phyloP scores from a whole-genome alignment of 2,888 invertebrate species.

The Eupsilia transversa region DNA sequence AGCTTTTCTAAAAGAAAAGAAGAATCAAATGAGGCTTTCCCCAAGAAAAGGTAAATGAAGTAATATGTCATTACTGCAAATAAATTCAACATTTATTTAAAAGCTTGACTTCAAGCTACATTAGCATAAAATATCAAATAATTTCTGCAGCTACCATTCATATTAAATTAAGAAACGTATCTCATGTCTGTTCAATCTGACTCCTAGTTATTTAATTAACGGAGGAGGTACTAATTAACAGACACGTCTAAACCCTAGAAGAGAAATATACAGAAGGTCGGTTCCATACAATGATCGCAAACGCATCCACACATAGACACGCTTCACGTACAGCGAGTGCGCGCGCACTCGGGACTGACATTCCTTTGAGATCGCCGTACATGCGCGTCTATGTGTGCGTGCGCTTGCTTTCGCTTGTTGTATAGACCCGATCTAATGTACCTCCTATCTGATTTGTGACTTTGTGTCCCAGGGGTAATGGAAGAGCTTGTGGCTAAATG shows the following conservation, averaged over 20 bases:
- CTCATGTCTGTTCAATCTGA: constrained; percentile 28
- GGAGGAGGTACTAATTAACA: not conserved
- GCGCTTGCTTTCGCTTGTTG: too few species aligned
- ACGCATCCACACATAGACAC: not conserved
- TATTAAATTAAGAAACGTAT: constrained; percentile 27
- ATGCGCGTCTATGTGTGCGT: not conserved
- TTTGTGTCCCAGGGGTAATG: not conserved
- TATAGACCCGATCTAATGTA: not conserved
- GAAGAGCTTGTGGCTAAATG: too few species aligned
- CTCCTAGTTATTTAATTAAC: constrained; percentile 49
- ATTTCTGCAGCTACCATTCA: constrained; percentile 22
- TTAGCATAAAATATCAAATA: not conserved
- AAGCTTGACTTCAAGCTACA: not conserved
- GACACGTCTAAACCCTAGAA: too few species aligned
- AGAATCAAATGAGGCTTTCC: not conserved
- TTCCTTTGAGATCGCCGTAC: too few species aligned
- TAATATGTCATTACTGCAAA: not conserved
- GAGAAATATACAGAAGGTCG: not conserved
- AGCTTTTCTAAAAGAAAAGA: not conserved
- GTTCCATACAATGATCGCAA: not conserved
- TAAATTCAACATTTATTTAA: not conserved
- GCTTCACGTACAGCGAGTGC: not conserved
- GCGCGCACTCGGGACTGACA: too few species aligned
- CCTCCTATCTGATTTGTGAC: not conserved
- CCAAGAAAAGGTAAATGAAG: not conserved